phyloP scores from a whole-genome alignment of 1,140 invertebrate genomes.

The Drosophila takahashii region DNA sequence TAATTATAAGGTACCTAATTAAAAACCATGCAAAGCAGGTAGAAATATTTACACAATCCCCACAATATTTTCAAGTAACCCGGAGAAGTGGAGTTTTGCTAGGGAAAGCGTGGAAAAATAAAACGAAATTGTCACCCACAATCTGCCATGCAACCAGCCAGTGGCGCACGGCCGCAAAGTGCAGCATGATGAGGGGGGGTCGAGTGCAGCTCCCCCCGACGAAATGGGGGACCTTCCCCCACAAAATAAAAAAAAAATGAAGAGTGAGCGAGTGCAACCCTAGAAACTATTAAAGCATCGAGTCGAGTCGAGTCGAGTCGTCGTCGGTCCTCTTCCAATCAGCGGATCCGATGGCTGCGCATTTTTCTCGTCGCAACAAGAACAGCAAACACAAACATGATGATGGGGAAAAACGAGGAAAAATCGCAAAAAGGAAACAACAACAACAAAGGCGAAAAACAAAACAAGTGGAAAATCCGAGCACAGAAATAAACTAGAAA shows the following conservation, averaged over 20 bases:
- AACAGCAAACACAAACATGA: constrained; percentile 22
- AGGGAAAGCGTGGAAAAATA: constrained; percentile 28
- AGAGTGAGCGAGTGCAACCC: constrained; percentile 30
- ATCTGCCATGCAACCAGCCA: constrained; percentile 60
- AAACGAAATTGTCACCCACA: constrained; percentile 75
- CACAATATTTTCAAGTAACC: neutral
- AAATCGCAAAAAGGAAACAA: constrained; percentile 33
- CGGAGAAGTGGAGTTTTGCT: neutral
- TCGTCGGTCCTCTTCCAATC: constrained; percentile 69
- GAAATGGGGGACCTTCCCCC: neutral
- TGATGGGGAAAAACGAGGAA: constrained; percentile 22
- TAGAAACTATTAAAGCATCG: constrained; percentile 69
- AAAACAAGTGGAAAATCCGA: constrained; percentile 34
- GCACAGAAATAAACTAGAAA: constrained; percentile 79
- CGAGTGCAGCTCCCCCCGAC: neutral
- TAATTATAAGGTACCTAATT: too few species aligned
- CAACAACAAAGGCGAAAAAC: neutral
- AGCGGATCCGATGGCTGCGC: constrained; percentile 71
- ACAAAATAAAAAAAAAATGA: neutral
- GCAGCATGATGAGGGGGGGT: constrained; percentile 52
- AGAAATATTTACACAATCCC: neutral
- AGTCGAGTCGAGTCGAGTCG: constrained; percentile 37
- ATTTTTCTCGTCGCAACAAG: constrained; percentile 62
- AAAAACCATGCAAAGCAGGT: too few species aligned
- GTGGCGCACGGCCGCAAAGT: constrained; percentile 73